These are phyloP conservation scores for Neoitamus cyanurus DNA, from an alignment of 2,888 invertebrate species.

Conservation along the genomic window DNA sequence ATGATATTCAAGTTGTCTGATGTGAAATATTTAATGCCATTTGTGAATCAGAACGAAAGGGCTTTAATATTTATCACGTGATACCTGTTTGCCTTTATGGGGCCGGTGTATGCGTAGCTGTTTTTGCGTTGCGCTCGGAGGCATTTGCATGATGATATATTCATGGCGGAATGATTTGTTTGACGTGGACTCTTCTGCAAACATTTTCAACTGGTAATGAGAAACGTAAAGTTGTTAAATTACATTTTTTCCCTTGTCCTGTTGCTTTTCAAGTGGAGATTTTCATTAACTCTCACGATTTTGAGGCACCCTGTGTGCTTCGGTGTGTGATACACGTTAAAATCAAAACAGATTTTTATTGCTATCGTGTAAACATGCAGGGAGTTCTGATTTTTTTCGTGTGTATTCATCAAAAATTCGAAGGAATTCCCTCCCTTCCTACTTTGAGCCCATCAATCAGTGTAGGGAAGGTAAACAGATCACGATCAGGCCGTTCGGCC, in stretches of 20 bases:
- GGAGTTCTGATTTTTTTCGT: neutral
- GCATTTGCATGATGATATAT: neutral
- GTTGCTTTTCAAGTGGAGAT: neutral
- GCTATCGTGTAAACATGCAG: neutral
- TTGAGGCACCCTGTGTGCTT: neutral
- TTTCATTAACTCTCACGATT: neutral
- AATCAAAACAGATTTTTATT: neutral
- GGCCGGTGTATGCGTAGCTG: neutral
- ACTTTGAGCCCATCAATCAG: neutral
- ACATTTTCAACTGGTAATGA: neutral
- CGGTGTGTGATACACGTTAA: neutral
- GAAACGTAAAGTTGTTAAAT: neutral
- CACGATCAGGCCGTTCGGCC: neutral
- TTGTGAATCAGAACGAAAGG: constrained; percentile 11
- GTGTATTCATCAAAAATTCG: neutral
- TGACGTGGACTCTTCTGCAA: neutral
- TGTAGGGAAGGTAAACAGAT: neutral
- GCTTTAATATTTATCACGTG: neutral
- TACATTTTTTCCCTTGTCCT: neutral
- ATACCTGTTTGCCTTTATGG: neutral
- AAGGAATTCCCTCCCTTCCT: neutral
- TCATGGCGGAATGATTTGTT: neutral
- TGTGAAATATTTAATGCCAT: constrained; percentile 21
- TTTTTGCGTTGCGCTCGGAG: neutral
- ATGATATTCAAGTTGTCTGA: neutral